Base-by-base conservation (phyloP, 2,113 vertebrate species). In the Oreocharis arfaki region DNA sequence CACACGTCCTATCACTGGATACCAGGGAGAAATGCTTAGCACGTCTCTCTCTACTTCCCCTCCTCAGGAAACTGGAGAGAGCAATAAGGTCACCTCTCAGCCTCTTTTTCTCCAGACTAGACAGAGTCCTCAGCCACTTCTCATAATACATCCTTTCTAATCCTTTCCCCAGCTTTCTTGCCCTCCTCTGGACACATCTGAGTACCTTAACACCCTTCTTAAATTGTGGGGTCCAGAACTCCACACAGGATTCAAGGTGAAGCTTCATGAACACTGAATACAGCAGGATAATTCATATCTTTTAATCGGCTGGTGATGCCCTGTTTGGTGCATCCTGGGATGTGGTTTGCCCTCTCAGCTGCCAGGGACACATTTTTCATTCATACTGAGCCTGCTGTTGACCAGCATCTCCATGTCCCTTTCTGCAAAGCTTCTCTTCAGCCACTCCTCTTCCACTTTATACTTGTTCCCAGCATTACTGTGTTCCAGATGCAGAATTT, bases 1-100 rank as follows among this genome's bases (percentile, higher is more conserved):
- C 5, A 35, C 0, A 0, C 1, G 1, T 78, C 14, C 3, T 32
- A 5, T 28, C 37, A 9, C 46, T 65, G 56, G 32, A 28, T 52
- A 22, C 3, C 16, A 32, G 35, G 13, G 6, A 55, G n/a, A 67
- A 84, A 17, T 41, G 9, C 4, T 44, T 57, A 63, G 5, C 21
- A 33, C 3, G 3, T 86, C 28, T 5, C 9, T 90, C 16, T 64
- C 19, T 19, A n/a, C 3, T 30, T 68, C 7, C 10, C 3, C 21
- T 67, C 21, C 37, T 63, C 53, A 39, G 46, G n/a, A 75, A 79
- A 21, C 4, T 41, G 28, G 13, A 60, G 30, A 49, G 13, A 65
- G 2, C 13, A 84, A 61, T 17, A 27, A 57, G 7, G 47, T 53
- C 6, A 1, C 7, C 7, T 13, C 11, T 84, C 13, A 57, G 11